phyloP scores from a whole-genome alignment of 2,888 invertebrate genomes.

The Pyrrhosoma nymphula region DNA sequence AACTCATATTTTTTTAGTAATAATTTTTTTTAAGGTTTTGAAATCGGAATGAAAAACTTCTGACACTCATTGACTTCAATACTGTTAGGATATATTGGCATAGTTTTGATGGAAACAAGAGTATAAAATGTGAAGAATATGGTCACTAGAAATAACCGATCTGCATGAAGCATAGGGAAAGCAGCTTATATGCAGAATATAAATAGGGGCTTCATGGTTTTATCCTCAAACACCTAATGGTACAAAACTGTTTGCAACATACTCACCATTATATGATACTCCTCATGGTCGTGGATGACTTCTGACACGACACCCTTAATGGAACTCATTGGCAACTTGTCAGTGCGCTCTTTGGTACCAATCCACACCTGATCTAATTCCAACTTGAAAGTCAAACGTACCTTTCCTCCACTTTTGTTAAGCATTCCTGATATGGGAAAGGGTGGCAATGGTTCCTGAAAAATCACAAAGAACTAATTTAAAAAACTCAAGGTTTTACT shows the following conservation, averaged over 20 bases:
- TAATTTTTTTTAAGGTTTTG: too few relatives aligned
- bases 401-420: constrained; percentile 93
- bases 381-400: constrained; percentile 93
- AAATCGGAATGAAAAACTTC: too few relatives aligned
- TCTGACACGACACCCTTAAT: constrained; percentile 90
- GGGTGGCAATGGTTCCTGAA: constrained; percentile 88
- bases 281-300: constrained; percentile 92
- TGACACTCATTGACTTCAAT: neutral
- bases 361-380: constrained; percentile 95
- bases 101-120: neutral
- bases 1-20: too few relatives aligned
- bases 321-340: constrained; percentile 93
- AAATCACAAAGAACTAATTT: constrained; percentile 70
- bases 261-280: constrained; percentile 94
- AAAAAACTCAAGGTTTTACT: constrained; percentile 42
- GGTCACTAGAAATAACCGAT: too few relatives aligned
- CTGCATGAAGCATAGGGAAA: neutral
- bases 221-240: neutral
- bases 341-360: constrained; percentile 94
- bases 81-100: neutral
- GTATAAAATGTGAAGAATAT: too few relatives aligned
- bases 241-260: constrained; percentile 52
- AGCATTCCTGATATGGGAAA: constrained; percentile 93
- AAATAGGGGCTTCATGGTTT: too few relatives aligned
- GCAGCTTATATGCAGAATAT: neutral